Evolutionary conservation across 2,888 invertebrate species (phyloP).

Genomic region (Buathra laborator): DNA sequence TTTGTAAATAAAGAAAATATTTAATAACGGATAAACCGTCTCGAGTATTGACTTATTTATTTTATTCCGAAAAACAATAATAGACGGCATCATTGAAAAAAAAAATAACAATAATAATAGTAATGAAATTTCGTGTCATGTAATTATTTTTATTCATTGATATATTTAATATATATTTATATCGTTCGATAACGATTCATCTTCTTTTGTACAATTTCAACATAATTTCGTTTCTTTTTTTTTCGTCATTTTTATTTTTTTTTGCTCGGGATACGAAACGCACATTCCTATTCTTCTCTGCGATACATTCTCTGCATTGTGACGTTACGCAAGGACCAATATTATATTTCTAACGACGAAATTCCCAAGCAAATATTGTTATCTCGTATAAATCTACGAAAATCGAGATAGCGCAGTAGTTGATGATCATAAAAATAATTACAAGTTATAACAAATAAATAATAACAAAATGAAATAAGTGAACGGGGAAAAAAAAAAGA

Average conservation of each 20-base stretch:
- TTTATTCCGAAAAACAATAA: background rate
- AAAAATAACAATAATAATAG: constrained; percentile 1
- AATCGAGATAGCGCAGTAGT: constrained; percentile 22
- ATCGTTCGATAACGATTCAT: constrained; percentile 44
- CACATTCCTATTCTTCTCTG: constrained; percentile 14
- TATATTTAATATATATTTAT: constrained; percentile 29
- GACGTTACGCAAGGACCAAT: constrained; percentile 27
- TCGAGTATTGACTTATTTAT: constrained; percentile 13
- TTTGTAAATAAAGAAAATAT: constrained; percentile 84
- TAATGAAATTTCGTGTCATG: constrained; percentile 10
- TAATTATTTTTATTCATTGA: constrained; percentile 63
- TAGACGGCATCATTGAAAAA: background rate
- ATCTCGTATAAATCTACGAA: constrained; percentile 42
- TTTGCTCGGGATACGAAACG: constrained; percentile 9
- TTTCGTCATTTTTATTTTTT: constrained; percentile 1
- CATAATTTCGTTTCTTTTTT: constrained; percentile 48
- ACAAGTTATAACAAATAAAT: constrained; percentile 82
- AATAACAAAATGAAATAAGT: constrained; percentile 79
- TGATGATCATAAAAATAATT: constrained; percentile 73
- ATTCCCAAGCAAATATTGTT: constrained; percentile 10
- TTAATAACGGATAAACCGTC: constrained; percentile 77
- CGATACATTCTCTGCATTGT: background rate
- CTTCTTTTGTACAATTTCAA: constrained; percentile 74
- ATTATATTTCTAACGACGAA: constrained; percentile 24
- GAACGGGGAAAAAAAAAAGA: constrained; percentile 67